Evolutionary conservation across 2,888 invertebrate species (phyloP), one percentile per base, ranked within the genome.

Genomic region (Andrena minutula): DNA sequence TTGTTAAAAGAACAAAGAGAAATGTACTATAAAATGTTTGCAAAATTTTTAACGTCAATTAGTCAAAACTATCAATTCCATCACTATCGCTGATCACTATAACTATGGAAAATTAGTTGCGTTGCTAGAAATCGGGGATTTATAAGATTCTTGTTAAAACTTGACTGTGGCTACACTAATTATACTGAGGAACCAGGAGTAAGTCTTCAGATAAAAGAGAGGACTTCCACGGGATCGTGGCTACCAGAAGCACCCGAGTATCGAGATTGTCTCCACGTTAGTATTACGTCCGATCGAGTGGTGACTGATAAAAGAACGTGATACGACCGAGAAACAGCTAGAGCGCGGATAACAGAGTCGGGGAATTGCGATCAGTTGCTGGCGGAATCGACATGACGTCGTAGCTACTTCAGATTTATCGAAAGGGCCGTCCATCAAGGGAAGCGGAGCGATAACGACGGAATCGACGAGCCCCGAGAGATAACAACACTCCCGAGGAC

Each of bases 401-500:
- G 26, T 10, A 26, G 30, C 47, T 60, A 64, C 69, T 74, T 32
- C 26, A 41, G 53, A 65, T 79, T 64, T 79, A 76, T 74, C 71
- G 70, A 51, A 12, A 41, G 49, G 28, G 35, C 47, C 60, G 79
- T 56, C 65, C 47, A 32, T 65, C 63, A 26, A 49, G 68, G 10
- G 30, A n/a, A 61, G 66, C 7, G 26, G 12, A 47, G 47, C 80
- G 75, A 79, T 85, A 85, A 85, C 86, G 73, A 85, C 64, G 74
- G 77, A 41, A 65, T 74, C 71, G 64, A 71, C 47, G 73, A 73
- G 63, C 26, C 63, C 49, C 51, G 60, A 72, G 56, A 72, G 74
- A 83, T 82, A 82, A 86, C 82, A 85, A 82, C 83, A 75, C 75
- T 76, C 49, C 28, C 35, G 30, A 61, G 58, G 53, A 77, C 30